phyloP scores from a whole-genome alignment of 1,140 invertebrate genomes.

The Tetragnatha versicolor region DNA sequence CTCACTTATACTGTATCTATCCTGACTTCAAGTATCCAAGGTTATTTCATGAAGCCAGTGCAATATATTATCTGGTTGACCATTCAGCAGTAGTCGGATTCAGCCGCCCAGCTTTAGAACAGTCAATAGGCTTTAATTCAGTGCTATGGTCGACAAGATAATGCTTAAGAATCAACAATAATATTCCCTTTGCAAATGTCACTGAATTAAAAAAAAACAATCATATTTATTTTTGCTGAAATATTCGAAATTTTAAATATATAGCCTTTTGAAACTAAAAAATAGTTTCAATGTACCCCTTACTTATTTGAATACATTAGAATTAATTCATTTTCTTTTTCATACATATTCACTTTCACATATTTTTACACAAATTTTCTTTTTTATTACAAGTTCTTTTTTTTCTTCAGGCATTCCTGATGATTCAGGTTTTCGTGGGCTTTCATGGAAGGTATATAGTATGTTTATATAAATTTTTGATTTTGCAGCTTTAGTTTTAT shows the following conservation, averaged over 20 bases:
- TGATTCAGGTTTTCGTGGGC: constrained; percentile 75
- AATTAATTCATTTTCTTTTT: neutral
- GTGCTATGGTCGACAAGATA: too few relatives aligned
- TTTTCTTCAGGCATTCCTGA: constrained; percentile 78
- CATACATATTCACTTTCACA: neutral
- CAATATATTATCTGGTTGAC: too few relatives aligned
- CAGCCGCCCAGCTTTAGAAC: too few relatives aligned
- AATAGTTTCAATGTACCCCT: neutral
- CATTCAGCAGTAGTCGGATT: too few relatives aligned
- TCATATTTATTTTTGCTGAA: neutral
- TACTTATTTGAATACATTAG: neutral
- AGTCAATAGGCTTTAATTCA: too few relatives aligned
- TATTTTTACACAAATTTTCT: neutral
- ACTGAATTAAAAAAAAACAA: too few relatives aligned
- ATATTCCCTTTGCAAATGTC: too few relatives aligned
- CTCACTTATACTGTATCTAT: too few relatives aligned
- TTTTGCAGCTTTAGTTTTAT: neutral
- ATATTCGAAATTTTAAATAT: neutral
- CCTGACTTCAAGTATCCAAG: too few relatives aligned
- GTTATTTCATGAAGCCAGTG: too few relatives aligned
- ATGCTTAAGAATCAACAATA: too few relatives aligned
- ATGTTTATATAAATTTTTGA: neutral
- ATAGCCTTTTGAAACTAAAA: neutral
- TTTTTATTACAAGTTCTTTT: neutral
- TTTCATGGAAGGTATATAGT: constrained; percentile 75